Evolutionary conservation across 2,888 invertebrate genomes (phyloP).

Genomic region (Drosophila emarginata): DNA sequence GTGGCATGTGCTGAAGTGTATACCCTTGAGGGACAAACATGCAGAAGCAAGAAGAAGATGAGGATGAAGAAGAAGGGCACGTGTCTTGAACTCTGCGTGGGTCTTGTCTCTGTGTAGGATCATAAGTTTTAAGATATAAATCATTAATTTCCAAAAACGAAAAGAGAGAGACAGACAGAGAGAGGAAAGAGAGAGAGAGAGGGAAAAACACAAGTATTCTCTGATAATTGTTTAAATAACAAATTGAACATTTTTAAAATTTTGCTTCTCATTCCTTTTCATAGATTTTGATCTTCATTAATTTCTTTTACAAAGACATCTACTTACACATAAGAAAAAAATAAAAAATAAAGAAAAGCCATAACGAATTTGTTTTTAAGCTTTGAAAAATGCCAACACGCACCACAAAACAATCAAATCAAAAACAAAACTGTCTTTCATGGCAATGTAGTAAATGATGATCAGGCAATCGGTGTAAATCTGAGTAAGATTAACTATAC

Average conservation of each 20-base stretch:
- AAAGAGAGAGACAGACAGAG: neutral
- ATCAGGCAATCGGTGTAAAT: slow-evolving; percentile 54
- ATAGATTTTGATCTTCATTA: slow-evolving; percentile 22
- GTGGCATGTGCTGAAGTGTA: slow-evolving; percentile 62
- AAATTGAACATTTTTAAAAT: neutral
- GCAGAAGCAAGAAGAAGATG: neutral
- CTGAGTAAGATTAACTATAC: slow-evolving; percentile 65
- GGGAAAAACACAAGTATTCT: neutral
- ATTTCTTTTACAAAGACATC: slow-evolving; percentile 26
- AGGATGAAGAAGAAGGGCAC: slow-evolving; percentile 25
- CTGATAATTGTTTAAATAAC: slow-evolving; percentile 4
- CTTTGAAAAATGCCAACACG: slow-evolving; percentile 63
- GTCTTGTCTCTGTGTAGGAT: neutral
- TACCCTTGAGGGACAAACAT: slow-evolving; percentile 23
- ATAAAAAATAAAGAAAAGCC: slow-evolving; percentile 19
- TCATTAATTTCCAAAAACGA: neutral
- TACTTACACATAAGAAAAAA: slow-evolving; percentile 5
- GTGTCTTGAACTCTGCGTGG: slow-evolving; percentile 44
- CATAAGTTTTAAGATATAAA: slow-evolving; percentile 2
- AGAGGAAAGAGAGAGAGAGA: neutral
- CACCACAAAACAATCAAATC: slow-evolving; percentile 21
- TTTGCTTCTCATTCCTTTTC: neutral
- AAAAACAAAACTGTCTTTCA: slow-evolving; percentile 16
- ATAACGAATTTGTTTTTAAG: slow-evolving; percentile 48
- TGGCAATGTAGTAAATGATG: slow-evolving; percentile 47